These are phyloP conservation scores for Tor tambroides DNA, from an alignment of 2,113 vertebrate genomes.

Conservation along the genomic window DNA sequence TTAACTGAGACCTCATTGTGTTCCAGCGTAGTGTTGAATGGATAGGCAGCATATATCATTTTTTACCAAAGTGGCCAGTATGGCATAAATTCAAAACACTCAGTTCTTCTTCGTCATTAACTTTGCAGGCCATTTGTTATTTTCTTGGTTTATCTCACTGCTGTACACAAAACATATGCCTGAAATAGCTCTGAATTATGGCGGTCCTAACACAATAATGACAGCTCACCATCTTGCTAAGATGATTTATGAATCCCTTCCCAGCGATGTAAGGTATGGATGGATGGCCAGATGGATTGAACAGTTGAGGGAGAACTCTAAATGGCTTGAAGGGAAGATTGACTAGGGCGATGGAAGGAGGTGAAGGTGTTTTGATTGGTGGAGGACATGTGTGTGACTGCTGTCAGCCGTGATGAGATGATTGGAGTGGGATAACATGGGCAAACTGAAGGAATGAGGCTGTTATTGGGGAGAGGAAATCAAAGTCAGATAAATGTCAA, in stretches of 20 bases:
- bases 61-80: not conserved
- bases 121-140: not conserved
- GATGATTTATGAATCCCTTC: constrained; percentile 26
- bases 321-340: not conserved
- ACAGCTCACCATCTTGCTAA: not conserved
- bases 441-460: not conserved
- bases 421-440: constrained; percentile 32
- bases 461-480: constrained; percentile 37
- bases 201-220: constrained; percentile 8
- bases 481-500: constrained; percentile 50
- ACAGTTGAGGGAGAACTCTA: not conserved
- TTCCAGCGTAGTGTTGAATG: not conserved
- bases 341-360: constrained; percentile 6
- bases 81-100: not conserved
- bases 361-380: constrained; percentile 14
- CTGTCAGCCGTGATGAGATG: constrained; percentile 31
- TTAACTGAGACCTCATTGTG: not conserved
- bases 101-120: not conserved
- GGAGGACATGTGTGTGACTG: not conserved
- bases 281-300: not conserved
- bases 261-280: not conserved
- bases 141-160: not conserved
- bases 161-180: not conserved
- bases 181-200: not conserved
- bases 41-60: not conserved